Conservation (phyloP, 2,797 vertebrate genomes). For the Anabacerthia variegaticeps region DNA sequence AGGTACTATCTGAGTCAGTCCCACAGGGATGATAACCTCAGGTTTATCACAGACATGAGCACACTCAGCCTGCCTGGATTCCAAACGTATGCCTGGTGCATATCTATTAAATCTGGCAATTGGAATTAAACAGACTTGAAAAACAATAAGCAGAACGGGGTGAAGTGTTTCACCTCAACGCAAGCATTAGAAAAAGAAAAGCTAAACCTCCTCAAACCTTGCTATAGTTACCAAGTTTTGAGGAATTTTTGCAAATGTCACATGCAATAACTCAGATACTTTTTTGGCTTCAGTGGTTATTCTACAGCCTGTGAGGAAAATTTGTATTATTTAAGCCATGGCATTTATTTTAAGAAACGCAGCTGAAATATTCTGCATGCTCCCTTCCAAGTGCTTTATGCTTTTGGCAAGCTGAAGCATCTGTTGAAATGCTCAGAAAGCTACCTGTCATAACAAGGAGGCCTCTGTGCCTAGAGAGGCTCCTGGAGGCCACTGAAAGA, state of each 20-base stretch:
- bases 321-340: constrained; percentile 55
- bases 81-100: fast-evolving
- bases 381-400: not conserved
- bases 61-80: not conserved
- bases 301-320: constrained; percentile 28
- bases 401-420: constrained; percentile 3
- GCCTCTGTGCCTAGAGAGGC: not conserved
- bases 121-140: not conserved
- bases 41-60: not conserved
- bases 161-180: not conserved
- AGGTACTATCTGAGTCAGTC: not conserved
- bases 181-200: not conserved
- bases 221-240: not conserved
- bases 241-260: not conserved
- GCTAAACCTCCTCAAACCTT: not conserved
- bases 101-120: not conserved
- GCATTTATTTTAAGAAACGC: constrained; percentile 41
- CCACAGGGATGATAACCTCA: not conserved
- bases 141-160: not conserved
- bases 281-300: constrained; percentile 14
- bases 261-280: not conserved
- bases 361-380: not conserved
- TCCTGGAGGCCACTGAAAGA: not conserved
- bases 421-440: constrained; percentile 55
- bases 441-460: constrained; percentile 35